phyloP scores from a whole-genome alignment of 2,888 invertebrate genomes.

The Myathropa florea region DNA sequence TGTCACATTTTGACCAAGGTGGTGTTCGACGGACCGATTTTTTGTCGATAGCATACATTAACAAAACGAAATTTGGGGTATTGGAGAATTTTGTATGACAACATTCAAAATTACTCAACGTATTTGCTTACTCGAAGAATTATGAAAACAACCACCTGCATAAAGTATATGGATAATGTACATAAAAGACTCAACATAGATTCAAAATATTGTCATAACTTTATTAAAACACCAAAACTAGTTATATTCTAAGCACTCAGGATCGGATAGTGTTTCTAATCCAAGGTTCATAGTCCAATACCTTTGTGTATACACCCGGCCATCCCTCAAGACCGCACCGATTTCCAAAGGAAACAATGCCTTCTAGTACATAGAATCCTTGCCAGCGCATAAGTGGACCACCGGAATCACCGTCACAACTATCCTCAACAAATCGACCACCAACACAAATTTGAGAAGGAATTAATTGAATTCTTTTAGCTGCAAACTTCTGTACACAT shows the following conservation, averaged over 20 bases:
- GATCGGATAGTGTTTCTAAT: conserved; percentile 82
- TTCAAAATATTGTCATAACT: background rate
- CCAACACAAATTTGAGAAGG: conserved; percentile 77
- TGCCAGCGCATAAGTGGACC: conserved; percentile 83
- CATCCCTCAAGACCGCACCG: conserved; percentile 81
- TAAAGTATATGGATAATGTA: background rate
- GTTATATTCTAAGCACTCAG: conserved; percentile 71
- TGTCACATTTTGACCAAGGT: no score
- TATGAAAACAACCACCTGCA: no score
- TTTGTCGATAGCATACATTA: no score
- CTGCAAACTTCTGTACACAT: conserved; percentile 80
- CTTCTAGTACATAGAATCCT: conserved; percentile 77
- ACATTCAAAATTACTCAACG: no score
- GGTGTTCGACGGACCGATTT: no score
- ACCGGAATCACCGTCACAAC: conserved; percentile 85
- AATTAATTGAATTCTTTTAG: conserved; percentile 73
- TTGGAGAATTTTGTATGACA: no score
- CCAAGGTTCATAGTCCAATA: conserved; percentile 85
- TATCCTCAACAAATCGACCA: conserved; percentile 82
- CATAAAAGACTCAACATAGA: background rate
- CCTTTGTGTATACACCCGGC: conserved; percentile 87
- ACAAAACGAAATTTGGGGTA: no score
- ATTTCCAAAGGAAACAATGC: conserved; percentile 83
- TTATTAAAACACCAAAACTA: background rate
- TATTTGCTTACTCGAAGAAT: no score